These are phyloP conservation scores for Drosophila nikananu DNA, from an alignment of 1,140 invertebrate genomes.

Conservation along the genomic window DNA sequence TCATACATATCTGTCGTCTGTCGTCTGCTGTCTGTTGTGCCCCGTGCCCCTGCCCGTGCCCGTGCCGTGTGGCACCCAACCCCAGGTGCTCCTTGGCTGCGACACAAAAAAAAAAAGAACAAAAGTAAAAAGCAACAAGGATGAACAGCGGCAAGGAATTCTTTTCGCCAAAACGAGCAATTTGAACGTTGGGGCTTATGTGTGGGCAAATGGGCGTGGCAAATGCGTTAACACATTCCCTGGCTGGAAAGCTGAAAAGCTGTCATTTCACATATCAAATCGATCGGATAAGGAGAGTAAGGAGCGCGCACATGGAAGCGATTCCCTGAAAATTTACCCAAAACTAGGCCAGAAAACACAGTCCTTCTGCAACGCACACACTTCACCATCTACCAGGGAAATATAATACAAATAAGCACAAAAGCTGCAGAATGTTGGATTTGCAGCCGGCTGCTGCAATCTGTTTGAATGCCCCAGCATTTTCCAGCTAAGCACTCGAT, in stretches of 20 bases:
- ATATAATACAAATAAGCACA: not conserved
- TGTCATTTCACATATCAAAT: constrained; percentile 9
- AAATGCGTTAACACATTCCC: constrained; percentile 47
- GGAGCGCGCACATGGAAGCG: too few relatives aligned
- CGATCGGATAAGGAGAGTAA: not conserved
- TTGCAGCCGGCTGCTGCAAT: not conserved
- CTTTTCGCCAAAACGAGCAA: constrained; percentile 68
- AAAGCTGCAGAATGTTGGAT: not conserved
- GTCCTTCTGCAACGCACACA: not conserved
- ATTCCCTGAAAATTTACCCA: not conserved
- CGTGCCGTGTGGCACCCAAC: constrained; percentile 5
- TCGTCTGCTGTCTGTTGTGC: constrained; percentile 1
- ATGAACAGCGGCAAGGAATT: constrained; percentile 5
- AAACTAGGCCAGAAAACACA: too few relatives aligned
- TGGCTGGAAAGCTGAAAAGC: not conserved
- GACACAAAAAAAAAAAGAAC: constrained; percentile 54
- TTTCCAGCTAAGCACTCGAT: not conserved
- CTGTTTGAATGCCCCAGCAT: not conserved
- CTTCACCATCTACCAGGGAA: not conserved
- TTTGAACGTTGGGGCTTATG: constrained; percentile 50
- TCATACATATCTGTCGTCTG: constrained; percentile 70
- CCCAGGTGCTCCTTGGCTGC: constrained; percentile 11
- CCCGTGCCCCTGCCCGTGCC: too few relatives aligned
- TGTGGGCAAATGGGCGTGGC: constrained; percentile 44
- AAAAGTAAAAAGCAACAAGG: constrained; percentile 49